phyloP scores from a whole-genome alignment of 2,797 vertebrate species.

The Sebastes taczanowskii region DNA sequence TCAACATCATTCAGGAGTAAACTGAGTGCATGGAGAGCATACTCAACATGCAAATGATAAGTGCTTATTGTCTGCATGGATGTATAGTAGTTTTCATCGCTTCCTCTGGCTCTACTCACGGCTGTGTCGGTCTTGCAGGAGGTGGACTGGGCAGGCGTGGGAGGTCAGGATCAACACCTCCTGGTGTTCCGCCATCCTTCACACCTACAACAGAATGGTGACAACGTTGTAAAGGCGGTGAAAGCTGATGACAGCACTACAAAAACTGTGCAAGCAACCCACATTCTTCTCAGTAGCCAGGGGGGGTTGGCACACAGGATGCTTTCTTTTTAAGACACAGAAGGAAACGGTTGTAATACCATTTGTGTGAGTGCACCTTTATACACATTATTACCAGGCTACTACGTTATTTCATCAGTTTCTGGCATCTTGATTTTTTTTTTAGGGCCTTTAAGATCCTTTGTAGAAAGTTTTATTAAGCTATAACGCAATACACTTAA shows the following conservation, averaged over 20 bases:
- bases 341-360: background rate
- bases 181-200: conserved; percentile 25
- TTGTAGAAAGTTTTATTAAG: background rate
- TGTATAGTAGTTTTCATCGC: background rate
- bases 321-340: background rate
- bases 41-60: conserved; percentile 6
- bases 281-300: background rate
- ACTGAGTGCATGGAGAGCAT: background rate
- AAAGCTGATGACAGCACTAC: conserved; percentile 4
- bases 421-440: background rate
- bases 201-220: conserved; percentile 60
- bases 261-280: background rate
- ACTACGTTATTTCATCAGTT: background rate
- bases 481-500: background rate
- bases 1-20: background rate
- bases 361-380: background rate
- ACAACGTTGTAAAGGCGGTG: background rate
- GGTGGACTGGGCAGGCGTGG: conserved; percentile 65
- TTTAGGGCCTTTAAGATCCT: background rate
- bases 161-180: conserved; percentile 27
- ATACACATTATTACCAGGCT: background rate
- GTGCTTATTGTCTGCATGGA: background rate
- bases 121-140: conserved; percentile 64
- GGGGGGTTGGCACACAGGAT: conserved; percentile 11
- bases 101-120: conserved; percentile 67